Base-by-base conservation (phyloP, 2,888 invertebrate species). In the Rotaria sp. region DNA sequence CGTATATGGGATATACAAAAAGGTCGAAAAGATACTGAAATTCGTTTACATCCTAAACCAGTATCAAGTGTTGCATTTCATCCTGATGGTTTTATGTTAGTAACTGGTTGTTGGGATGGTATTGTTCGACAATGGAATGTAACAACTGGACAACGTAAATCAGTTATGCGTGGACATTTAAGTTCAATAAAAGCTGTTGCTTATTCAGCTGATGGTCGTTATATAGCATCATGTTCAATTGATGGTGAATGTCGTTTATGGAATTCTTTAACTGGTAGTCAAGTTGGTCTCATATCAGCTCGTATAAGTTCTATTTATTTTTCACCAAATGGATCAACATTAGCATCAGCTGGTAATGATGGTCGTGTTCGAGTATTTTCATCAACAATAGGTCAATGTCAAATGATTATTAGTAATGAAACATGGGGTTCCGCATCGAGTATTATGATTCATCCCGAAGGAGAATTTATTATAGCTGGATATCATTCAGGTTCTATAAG, bases 51-150 rank as follows among this genome's bases (percentile, higher is more conserved):
- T 86, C 74, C 86, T 87, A 89, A 90, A 50, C 91, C 91, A 38
- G 89, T 91, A 45, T 91, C 91, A 87, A 90, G 90, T 89, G 90
- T 91, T 13, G 88, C 89, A 41, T 90, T 90, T 88, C 91, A 91
- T 84, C 90, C 91, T 11, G 89, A 90, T 85, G 90, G 89, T 30
- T 89, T 90, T 88, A 87, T 89, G 86, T 88, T 91, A 10, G 90
- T 89, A 8, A 90, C 90, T n/a, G 91, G 91, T 75, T 88, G 89
- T 87, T 91, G 91, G 91, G 91, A 91, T 87, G 88, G 89, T 57
- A 87, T 88, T 26, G 88, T 91, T 74, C 89, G 89, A 86, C 89
- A 91, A 74, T 91, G 89, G 89, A 90, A 90, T 87, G 88, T 90
- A 38, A 89, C 90, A 87, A 89, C 89, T 87, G 89, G 89, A 86